Base-by-base conservation (phyloP, 2,888 invertebrate genomes). In the Nephrocerus scutellatus region DNA sequence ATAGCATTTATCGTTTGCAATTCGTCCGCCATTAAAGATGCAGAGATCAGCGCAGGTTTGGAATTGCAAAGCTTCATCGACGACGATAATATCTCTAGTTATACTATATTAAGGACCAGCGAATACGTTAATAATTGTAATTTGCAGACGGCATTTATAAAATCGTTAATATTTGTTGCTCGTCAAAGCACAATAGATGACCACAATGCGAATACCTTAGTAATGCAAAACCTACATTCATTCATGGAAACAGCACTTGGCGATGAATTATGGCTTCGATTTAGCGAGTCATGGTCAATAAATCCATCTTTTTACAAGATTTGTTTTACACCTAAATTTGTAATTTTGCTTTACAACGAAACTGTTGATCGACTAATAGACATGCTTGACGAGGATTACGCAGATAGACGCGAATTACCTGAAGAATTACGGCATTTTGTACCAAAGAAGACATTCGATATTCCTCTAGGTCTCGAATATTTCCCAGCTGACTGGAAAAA, bases 401-500 rank as follows among this genome's bases (percentile, higher is more conserved):
- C 72, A 7, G 73, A 76, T 46, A 76, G 77, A 48, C 72, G 77
- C 1, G 70, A 74, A 51, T 81, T 85, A 62, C 77, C 85, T 1
- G 61, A 73, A 14, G 80, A 82, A 54, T 75, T 86, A 41, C 72
- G 72, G 40, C 57, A 66, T 24, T 77, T 73, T 63, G 61, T 77
- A 36, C 66, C 74, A 46, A 52, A 33, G 20, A 4, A 59, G 32
- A 54, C 66, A 12, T 68, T 72, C 2, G 70, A 49, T 28, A 73
- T 74, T 51, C 81, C 84, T 0, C 76, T 79, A 47, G 74, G 74
- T 21, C 76, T 78, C 51, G 80, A 82, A 59, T 77, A 80, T 60
- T 81, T 84, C 48, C 74, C 82, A 1, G 63, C 66, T 14, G 74
- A 72, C 53, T 80, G 78, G 68, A 79, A 74, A 49, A 70, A 46